These are phyloP conservation scores for Spicauda simplicius DNA, from an alignment of 2,888 invertebrate genomes.

Conservation along the genomic window DNA sequence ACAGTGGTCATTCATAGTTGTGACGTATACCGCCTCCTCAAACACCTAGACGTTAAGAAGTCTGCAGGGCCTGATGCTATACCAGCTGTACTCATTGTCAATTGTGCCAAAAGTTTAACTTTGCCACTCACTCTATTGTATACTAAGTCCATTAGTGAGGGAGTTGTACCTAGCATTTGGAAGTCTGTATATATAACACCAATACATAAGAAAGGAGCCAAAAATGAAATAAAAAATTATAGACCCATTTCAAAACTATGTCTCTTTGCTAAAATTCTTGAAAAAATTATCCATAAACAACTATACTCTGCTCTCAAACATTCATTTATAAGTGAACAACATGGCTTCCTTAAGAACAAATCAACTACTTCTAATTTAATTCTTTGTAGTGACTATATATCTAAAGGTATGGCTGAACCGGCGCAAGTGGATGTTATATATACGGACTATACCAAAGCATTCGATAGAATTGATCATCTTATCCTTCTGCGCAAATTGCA, in stretches of 20 bases:
- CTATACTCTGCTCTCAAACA: background rate
- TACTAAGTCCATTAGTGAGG: slow-evolving; percentile 31
- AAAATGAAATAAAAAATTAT: too few species aligned
- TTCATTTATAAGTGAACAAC: slow-evolving; percentile 1
- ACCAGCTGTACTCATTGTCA: slow-evolving; percentile 35
- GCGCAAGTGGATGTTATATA: slow-evolving; percentile 12
- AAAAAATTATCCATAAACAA: slow-evolving; percentile 1
- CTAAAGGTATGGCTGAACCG: background rate
- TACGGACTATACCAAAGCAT: slow-evolving; percentile 1
- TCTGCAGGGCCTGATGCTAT: slow-evolving; percentile 38
- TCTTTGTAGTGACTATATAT: slow-evolving; percentile 4
- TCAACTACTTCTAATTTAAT: slow-evolving; percentile 3
- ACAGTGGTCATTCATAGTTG: too few species aligned
- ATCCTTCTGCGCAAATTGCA: background rate
- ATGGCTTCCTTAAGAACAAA: background rate
- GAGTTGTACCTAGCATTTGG: too few species aligned
- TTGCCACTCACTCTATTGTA: slow-evolving; percentile 34
- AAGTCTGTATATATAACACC: slow-evolving; percentile 1
- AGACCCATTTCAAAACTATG: too few species aligned
- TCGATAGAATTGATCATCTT: slow-evolving; percentile 9
- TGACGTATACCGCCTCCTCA: background rate
- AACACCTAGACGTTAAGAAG: background rate
- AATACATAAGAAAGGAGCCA: slow-evolving; percentile 1
- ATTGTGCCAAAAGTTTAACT: slow-evolving; percentile 33
- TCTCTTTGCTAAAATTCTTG: slow-evolving; percentile 20